Percentiles rank a stretch among this genome's conserved stretches.
Evolutionary conservation across 2,797 vertebrate genomes (phyloP).

Genomic region (Malacoctenus gilli): DNA sequence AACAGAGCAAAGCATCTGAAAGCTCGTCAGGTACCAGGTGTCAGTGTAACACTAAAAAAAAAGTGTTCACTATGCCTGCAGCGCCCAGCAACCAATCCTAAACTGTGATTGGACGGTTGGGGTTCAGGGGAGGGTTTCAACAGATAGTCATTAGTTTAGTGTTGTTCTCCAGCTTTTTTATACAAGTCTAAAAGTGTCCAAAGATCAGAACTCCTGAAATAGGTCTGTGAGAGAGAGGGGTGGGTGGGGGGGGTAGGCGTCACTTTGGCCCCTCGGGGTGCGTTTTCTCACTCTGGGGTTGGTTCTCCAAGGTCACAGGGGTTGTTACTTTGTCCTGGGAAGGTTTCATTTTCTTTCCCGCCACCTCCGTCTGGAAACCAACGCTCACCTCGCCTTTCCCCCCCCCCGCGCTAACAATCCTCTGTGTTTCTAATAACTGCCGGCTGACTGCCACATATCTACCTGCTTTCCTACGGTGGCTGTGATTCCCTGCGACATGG

Average conservation of each 20-base stretch:
- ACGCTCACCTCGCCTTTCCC: conserved; percentile 41
- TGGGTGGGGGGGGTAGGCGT: too few species aligned
- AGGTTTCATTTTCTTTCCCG: conserved; percentile 52
- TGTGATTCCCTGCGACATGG: conserved; percentile 22
- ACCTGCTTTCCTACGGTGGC: conserved; percentile 23
- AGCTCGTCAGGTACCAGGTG: too few species aligned
- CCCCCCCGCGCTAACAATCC: conserved; percentile 43
- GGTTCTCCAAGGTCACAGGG: conserved; percentile 50
- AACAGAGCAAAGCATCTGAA: too few species aligned
- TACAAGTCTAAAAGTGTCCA: conserved; percentile 5
- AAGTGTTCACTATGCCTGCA: too few species aligned
- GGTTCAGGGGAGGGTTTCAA: background rate
- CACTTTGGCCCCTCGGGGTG: conserved; percentile 70
- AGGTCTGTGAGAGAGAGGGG: conserved; percentile 38
- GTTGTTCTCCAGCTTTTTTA: background rate
- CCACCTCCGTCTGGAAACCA: conserved; percentile 35
- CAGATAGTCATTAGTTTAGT: conserved; percentile 5
- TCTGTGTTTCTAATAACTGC: conserved; percentile 39
- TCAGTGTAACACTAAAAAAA: too few species aligned
- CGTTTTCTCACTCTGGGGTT: conserved; percentile 49
- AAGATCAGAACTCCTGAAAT: conserved; percentile 23
- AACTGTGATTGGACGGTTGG: background rate
- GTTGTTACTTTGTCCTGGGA: conserved; percentile 34
- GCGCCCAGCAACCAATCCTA: background rate
- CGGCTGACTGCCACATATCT: conserved; percentile 22